Evolutionary conservation across 2,113 vertebrate species (phyloP).

Genomic region (Aegotheles bennettii): DNA sequence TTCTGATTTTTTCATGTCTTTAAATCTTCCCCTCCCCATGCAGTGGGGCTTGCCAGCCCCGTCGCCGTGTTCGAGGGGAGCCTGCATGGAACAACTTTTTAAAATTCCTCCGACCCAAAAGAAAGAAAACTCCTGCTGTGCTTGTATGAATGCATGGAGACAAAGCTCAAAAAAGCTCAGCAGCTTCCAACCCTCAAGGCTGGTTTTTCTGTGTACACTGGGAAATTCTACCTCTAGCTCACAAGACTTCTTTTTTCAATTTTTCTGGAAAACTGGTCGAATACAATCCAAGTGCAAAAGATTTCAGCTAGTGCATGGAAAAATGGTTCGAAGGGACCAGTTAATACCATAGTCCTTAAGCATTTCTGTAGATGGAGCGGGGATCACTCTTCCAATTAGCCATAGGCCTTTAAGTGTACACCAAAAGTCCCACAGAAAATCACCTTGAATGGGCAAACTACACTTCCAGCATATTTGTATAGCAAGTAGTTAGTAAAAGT

Average conservation of each 20-base stretch:
- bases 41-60: background rate
- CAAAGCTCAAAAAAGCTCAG: conserved; percentile 57
- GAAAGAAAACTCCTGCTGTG: conserved; percentile 59
- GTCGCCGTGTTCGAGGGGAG: background rate
- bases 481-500: conserved; percentile 42
- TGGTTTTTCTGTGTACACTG: conserved; percentile 58
- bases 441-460: conserved; percentile 34
- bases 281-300: conserved; percentile 3
- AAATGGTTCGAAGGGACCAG: background rate
- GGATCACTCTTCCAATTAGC: conserved; percentile 2
- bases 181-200: conserved; percentile 61
- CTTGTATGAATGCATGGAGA: conserved; percentile 57
- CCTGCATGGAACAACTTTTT: conserved; percentile 34
- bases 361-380: conserved; percentile 20
- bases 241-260: background rate
- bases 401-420: background rate
- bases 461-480: conserved; percentile 25
- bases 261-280: conserved; percentile 29
- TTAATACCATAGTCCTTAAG: background rate
- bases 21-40: background rate
- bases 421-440: conserved; percentile 38
- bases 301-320: background rate
- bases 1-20: background rate
- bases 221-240: conserved; percentile 43
- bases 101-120: conserved; percentile 36